phyloP scores from a whole-genome alignment of 2,888 invertebrate genomes.

The Chouioia cunea region DNA sequence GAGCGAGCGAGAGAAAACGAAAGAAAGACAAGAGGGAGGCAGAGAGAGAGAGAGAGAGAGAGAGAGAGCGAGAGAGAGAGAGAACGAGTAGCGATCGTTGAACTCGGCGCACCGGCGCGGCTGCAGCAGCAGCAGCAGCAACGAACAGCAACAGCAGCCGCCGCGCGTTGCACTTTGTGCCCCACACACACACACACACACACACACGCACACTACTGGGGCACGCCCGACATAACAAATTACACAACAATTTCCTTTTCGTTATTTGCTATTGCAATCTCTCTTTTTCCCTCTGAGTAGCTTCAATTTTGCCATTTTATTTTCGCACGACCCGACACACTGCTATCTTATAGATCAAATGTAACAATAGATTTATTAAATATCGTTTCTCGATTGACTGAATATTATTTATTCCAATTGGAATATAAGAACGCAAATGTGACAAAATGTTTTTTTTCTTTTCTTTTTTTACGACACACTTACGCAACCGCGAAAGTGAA shows the following conservation, averaged over 20 bases:
- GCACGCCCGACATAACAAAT: constrained; percentile 18
- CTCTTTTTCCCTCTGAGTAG: background rate
- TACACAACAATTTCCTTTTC: constrained; percentile 34
- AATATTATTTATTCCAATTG: too few species aligned
- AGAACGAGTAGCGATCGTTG: constrained; percentile 45
- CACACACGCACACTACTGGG: background rate
- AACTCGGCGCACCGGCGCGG: constrained; percentile 19
- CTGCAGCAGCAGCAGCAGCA: constrained; percentile 19
- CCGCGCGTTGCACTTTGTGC: background rate
- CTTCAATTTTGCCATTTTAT: too few species aligned
- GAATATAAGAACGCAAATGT: too few species aligned
- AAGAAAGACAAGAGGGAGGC: constrained; percentile 14
- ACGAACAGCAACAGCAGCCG: constrained; percentile 11
- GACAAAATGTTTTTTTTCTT: too few species aligned
- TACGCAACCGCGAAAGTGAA: too few species aligned
- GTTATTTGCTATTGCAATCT: constrained; percentile 7
- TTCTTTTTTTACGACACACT: too few species aligned
- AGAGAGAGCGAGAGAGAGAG: constrained; percentile 23
- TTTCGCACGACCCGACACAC: too few species aligned
- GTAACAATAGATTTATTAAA: too few species aligned
- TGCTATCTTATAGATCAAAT: too few species aligned
- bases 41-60: constrained; percentile 27
- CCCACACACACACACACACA: background rate
- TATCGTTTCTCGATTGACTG: too few species aligned
- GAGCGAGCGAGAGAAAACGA: constrained; percentile 15